These are phyloP conservation scores for Globodera rostochiensis DNA, from an alignment of 1,140 invertebrate species.

Conservation along the genomic window DNA sequence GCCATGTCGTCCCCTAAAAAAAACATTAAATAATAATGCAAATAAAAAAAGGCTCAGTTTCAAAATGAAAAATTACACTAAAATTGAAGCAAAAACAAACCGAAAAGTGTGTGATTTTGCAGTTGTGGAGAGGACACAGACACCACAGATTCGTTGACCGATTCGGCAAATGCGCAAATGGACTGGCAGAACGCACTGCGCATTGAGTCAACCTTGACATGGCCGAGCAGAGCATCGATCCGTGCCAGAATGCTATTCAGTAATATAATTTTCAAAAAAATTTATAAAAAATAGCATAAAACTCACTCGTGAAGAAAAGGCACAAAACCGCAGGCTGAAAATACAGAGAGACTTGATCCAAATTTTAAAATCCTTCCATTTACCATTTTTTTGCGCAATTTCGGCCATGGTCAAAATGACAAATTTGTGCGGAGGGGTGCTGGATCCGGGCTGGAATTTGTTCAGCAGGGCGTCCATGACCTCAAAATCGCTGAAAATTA, in stretches of 20 bases:
- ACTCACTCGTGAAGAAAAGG: conserved; percentile 30
- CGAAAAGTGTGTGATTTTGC: not conserved
- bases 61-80: not conserved
- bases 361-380: not conserved
- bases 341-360: not conserved
- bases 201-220: conserved; percentile 58
- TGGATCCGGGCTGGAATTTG: conserved; percentile 54
- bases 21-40: no score
- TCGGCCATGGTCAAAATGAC: conserved; percentile 58
- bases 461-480: conserved; percentile 24
- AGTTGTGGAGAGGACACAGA: not conserved
- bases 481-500: not conserved
- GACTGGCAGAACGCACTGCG: conserved; percentile 49
- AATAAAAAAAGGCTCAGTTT: no score
- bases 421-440: conserved; percentile 53
- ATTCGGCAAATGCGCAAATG: conserved; percentile 44
- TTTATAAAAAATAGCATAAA: no score
- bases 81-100: not conserved
- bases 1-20: not conserved
- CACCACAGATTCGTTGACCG: conserved; percentile 45
- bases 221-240: conserved; percentile 56
- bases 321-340: conserved; percentile 31
- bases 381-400: conserved; percentile 60
- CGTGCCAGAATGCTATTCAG: conserved; percentile 59
- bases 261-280: conserved; percentile 16